These are phyloP conservation scores for Halictus quadricinctus DNA, from an alignment of 2,888 invertebrate genomes.

Conservation along the genomic window DNA sequence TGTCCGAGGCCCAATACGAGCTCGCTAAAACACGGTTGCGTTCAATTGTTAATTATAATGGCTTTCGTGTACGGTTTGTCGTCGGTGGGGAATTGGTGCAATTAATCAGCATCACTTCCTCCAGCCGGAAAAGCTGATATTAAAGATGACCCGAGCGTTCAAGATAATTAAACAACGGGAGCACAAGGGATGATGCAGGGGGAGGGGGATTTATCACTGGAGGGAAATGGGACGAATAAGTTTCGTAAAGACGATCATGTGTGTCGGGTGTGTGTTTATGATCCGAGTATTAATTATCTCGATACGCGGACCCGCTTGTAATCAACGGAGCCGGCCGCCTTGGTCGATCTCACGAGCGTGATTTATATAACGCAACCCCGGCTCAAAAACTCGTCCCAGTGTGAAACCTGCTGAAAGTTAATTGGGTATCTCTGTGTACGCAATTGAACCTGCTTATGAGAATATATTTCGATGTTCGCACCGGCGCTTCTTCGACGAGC, in stretches of 20 bases:
- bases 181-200: background rate
- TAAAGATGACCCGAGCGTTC: background rate
- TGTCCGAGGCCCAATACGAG: background rate
- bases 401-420: conserved; percentile 38
- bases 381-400: conserved; percentile 18
- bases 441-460: conserved; percentile 39
- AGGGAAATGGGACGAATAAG: conserved; percentile 30
- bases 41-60: conserved; percentile 6
- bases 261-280: conserved; percentile 30
- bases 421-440: conserved; percentile 33
- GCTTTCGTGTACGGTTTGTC: background rate
- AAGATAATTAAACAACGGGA: background rate
- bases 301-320: conserved; percentile 36
- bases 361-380: conserved; percentile 45
- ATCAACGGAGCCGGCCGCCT: conserved; percentile 30
- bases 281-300: conserved; percentile 54
- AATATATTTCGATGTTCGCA: conserved; percentile 40
- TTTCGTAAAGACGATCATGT: conserved; percentile 24
- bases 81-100: background rate
- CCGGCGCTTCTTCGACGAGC: background rate
- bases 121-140: background rate
- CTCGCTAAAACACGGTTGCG: background rate
- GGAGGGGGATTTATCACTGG: background rate
- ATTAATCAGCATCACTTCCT: conserved; percentile 16
- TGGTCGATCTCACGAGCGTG: conserved; percentile 33